A percentile compares a stretch with the other conserved stretches of the same genome.
Evolutionary conservation across 2,888 invertebrate genomes (phyloP).

Genomic region (Drosophila siamana): DNA sequence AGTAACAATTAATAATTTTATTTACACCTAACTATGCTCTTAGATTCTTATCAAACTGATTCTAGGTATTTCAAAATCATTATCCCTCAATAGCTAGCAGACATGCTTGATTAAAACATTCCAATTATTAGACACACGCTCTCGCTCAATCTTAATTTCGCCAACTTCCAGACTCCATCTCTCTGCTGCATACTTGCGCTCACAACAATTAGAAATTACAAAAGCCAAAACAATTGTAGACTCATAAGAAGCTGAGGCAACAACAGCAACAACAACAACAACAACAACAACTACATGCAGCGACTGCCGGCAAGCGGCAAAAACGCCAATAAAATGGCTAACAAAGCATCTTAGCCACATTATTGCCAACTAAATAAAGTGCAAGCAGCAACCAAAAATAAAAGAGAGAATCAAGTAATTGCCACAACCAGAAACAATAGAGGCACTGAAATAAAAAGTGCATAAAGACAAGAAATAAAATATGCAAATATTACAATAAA

Average conservation of each 20-base stretch:
- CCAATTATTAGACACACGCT: neutral
- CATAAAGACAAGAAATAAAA: neutral
- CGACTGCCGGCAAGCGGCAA: slow-evolving; percentile 6
- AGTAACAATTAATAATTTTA: no score
- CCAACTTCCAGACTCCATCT: neutral
- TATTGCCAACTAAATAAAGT: slow-evolving; percentile 23
- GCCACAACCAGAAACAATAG: neutral
- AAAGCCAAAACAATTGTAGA: slow-evolving; percentile 8
- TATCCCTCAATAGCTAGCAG: no score
- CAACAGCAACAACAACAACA: slow-evolving; percentile 13
- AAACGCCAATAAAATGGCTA: slow-evolving; percentile 37
- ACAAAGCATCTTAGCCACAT: slow-evolving; percentile 43
- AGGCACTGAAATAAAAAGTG: slow-evolving; percentile 13
- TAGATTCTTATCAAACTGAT: no score
- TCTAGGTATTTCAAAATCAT: neutral
- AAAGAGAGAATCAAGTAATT: slow-evolving; percentile 18
- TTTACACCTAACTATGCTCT: no score
- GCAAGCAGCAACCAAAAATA: slow-evolving; percentile 10
- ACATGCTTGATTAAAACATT: neutral
- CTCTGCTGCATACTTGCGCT: neutral
- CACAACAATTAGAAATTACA: slow-evolving; percentile 8
- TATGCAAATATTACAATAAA: neutral
- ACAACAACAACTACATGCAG: no score
- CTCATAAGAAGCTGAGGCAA: slow-evolving; percentile 23
- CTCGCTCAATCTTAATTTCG: neutral